phyloP scores from a whole-genome alignment of 2,888 invertebrate species.

The Drosophila subquinaria region DNA sequence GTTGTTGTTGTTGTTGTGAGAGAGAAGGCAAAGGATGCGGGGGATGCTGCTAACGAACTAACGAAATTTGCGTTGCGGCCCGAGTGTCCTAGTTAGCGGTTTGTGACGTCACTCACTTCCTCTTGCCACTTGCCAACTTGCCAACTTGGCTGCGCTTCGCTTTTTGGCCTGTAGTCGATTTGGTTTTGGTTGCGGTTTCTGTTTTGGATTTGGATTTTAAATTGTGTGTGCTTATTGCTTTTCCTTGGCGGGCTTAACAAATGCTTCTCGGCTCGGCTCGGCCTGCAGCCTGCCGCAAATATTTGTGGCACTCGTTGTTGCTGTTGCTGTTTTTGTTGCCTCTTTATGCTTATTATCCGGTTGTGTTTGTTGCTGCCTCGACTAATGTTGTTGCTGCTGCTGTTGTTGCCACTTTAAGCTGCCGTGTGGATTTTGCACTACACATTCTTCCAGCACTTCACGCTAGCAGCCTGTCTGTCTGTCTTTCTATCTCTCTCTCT shows the following conservation, averaged over 20 bases:
- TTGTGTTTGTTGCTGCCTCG: conserved; percentile 44
- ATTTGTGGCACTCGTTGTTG: conserved; percentile 17
- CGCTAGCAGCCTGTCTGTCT: conserved; percentile 21
- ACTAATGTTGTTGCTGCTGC: conserved; percentile 33
- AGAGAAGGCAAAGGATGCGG: conserved; percentile 15
- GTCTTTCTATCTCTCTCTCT: conserved; percentile 2
- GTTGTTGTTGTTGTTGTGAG: conserved; percentile 31
- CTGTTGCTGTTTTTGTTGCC: conserved; percentile 23
- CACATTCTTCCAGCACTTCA: conserved; percentile 65
- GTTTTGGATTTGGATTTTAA: conserved; percentile 15
- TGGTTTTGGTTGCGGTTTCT: conserved; percentile 3
- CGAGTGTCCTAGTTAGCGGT: conserved; percentile 61
- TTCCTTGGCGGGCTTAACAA: not conserved
- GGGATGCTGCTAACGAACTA: conserved; percentile 38
- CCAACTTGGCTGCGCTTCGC: conserved; percentile 9
- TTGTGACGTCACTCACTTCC: conserved; percentile 61
- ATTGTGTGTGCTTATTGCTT: conserved; percentile 6
- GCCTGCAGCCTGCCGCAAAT: conserved; percentile 34
- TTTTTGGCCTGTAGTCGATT: conserved; percentile 8
- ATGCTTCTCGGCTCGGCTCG: conserved; percentile 10
- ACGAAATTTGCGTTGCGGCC: conserved; percentile 43
- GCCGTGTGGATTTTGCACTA: conserved; percentile 69
- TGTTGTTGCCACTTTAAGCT: conserved; percentile 68
- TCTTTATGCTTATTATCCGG: conserved; percentile 66
- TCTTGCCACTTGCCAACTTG: conserved; percentile 21